Conservation (phyloP, 92 coral and sea anemone genomes). For the Meandrina meandrites region DNA sequence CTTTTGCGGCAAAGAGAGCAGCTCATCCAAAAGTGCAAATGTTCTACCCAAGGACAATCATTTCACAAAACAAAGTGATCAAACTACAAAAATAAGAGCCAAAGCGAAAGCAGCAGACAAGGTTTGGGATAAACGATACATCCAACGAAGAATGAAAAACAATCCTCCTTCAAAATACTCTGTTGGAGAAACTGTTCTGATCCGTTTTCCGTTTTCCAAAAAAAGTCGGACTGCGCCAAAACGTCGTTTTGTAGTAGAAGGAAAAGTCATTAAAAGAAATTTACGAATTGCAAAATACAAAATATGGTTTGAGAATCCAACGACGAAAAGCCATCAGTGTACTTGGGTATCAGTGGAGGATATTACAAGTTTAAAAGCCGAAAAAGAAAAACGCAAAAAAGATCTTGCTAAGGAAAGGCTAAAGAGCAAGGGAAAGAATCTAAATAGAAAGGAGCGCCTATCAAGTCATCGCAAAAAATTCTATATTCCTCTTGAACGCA, state of each 20-base stretch:
- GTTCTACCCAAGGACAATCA: constrained; percentile 11
- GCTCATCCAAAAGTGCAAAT: constrained; percentile 10
- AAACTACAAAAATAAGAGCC: too few species aligned
- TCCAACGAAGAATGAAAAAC: too few species aligned
- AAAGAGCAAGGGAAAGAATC: neutral
- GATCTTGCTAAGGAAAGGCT: neutral
- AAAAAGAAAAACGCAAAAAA: constrained; percentile 37
- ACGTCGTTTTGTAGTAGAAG: constrained; percentile 31
- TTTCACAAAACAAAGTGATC: too few species aligned
- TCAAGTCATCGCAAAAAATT: constrained; percentile 7
- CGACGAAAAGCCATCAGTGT: constrained; percentile 16
- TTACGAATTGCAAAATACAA: constrained; percentile 29
- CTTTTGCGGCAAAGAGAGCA: constrained; percentile 9
- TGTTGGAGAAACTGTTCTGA: constrained; percentile 29
- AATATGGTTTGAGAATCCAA: constrained; percentile 15
- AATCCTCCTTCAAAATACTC: too few species aligned
- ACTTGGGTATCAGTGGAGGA: constrained; percentile 54
- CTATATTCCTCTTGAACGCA: constrained; percentile 4
- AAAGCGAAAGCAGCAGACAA: too few species aligned
- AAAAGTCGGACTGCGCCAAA: constrained; percentile 26
- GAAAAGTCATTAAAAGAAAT: constrained; percentile 22
- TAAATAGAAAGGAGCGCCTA: neutral
- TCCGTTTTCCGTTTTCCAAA: constrained; percentile 30
- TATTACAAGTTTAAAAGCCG: constrained; percentile 44
- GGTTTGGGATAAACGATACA: too few species aligned